phyloP scores from a whole-genome alignment of 2,113 vertebrate genomes.

The Dinomys branickii region DNA sequence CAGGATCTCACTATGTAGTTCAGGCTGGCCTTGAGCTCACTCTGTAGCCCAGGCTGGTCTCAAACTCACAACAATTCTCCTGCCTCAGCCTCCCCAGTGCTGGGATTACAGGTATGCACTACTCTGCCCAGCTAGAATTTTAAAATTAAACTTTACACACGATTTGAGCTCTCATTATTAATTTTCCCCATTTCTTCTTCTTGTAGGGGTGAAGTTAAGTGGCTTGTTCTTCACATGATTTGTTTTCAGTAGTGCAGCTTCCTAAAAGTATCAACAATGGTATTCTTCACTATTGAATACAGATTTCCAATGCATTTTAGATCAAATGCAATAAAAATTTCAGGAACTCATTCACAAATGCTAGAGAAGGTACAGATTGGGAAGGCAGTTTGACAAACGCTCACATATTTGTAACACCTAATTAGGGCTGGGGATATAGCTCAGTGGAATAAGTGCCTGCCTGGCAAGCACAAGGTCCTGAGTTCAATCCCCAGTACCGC shows the following conservation, averaged over 20 bases:
- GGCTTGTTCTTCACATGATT: background rate
- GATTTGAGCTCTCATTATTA: background rate
- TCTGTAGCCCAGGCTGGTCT: no score
- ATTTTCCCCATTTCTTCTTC: background rate
- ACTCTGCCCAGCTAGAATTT: no score
- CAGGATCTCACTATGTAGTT: no score
- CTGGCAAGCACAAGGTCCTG: no score
- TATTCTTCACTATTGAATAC: background rate
- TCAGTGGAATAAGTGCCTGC: no score
- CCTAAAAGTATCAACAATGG: background rate
- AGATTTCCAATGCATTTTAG: background rate
- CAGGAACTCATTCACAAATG: background rate
- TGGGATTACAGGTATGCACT: no score
- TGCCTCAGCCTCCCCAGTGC: no score
- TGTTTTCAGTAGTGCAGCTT: slow-evolving; percentile 20
- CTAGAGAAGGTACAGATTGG: background rate
- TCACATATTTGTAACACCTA: background rate
- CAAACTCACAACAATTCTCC: no score
- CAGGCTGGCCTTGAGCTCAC: no score
- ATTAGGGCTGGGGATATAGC: no score
- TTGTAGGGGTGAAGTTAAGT: background rate
- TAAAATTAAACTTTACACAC: background rate
- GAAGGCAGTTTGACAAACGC: background rate
- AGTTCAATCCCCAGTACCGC: no score
- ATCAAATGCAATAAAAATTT: background rate